These are phyloP conservation scores for Clivina fossor DNA, from an alignment of 2,888 invertebrate genomes.

Conservation along the genomic window DNA sequence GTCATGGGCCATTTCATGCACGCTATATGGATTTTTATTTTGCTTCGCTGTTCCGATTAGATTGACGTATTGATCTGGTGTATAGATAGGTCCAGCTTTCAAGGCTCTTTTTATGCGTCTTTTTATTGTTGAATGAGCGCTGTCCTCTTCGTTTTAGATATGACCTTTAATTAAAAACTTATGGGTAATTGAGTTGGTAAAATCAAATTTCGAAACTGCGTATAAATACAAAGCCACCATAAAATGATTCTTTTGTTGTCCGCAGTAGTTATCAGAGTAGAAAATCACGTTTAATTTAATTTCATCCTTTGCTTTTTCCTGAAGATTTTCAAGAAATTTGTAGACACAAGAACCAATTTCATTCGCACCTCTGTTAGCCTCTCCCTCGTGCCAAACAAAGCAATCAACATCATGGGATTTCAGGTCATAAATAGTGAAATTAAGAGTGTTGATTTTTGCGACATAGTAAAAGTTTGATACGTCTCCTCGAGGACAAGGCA, in stretches of 20 bases:
- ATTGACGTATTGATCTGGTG: conserved; percentile 5
- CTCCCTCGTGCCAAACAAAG: conserved; percentile 3
- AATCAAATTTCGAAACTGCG: neutral
- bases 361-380: neutral
- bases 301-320: conserved; percentile 8
- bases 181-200: neutral
- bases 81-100: conserved; percentile 14
- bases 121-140: conserved; percentile 45
- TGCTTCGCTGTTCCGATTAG: conserved; percentile 36
- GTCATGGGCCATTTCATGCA: conserved; percentile 17
- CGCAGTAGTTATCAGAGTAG: conserved; percentile 45
- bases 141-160: conserved; percentile 47
- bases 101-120: conserved; percentile 42
- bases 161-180: conserved; percentile 44
- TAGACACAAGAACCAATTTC: conserved; percentile 13
- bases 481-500: neutral
- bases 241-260: conserved; percentile 44
- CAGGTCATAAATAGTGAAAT: conserved; percentile 35
- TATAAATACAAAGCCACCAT: conserved; percentile 21
- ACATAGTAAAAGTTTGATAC: conserved; percentile 5
- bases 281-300: conserved; percentile 4
- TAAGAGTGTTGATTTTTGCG: neutral
- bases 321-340: conserved; percentile 4
- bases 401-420: conserved; percentile 5
- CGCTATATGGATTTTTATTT: conserved; percentile 25